Evolutionary conservation across 2,888 invertebrate genomes (phyloP).

Genomic region (Dynastes hyllus): DNA sequence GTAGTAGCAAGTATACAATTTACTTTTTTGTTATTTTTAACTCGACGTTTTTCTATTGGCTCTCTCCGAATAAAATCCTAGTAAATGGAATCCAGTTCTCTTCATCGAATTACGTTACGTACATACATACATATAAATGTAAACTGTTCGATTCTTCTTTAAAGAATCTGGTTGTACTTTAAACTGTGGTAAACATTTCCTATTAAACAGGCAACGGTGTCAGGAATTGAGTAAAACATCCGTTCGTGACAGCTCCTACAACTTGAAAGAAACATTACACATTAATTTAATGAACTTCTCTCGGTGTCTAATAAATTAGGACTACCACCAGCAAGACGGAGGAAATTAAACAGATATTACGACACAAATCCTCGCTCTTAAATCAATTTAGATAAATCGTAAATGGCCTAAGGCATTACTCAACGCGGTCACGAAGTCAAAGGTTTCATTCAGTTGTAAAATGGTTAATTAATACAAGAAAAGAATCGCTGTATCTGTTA

Average conservation of each 20-base stretch:
- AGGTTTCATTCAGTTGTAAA: slow-evolving; percentile 38
- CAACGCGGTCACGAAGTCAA: slow-evolving; percentile 36
- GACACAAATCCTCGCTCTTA: slow-evolving; percentile 38
- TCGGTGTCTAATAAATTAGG: slow-evolving; percentile 7
- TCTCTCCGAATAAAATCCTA: no score
- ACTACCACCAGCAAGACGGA: not conserved
- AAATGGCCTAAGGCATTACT: slow-evolving; percentile 33
- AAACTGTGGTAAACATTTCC: no score
- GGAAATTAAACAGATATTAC: slow-evolving; percentile 40
- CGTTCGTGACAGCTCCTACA: slow-evolving; percentile 11
- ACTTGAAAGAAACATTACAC: slow-evolving; percentile 6
- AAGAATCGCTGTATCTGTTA: slow-evolving; percentile 13
- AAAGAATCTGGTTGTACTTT: no score
- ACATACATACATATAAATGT: no score
- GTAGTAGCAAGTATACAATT: no score
- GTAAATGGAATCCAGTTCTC: no score
- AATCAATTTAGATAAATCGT: slow-evolving; percentile 41
- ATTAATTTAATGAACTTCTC: slow-evolving; percentile 17
- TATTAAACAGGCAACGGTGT: not conserved
- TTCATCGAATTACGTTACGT: no score
- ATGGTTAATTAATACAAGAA: slow-evolving; percentile 34
- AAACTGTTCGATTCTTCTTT: no score
- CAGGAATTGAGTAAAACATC: slow-evolving; percentile 18
- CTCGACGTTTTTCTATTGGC: no score
- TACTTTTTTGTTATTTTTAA: no score